Base-by-base conservation (phyloP, 1,140 invertebrate species). In the Drosophila athabasca region DNA sequence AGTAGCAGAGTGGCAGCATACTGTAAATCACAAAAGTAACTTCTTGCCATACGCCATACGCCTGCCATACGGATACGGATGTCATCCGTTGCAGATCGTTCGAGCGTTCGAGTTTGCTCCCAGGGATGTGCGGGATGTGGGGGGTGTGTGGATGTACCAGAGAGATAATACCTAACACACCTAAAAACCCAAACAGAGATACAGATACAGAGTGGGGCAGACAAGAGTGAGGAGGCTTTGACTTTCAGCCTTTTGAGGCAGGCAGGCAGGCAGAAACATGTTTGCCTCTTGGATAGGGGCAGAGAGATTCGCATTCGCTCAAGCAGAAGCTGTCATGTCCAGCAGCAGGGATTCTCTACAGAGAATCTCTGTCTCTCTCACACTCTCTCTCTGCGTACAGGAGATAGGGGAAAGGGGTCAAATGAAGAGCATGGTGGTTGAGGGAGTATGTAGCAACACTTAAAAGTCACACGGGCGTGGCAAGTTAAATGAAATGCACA, bases 261-360 rank as follows among this genome's bases (percentile, higher is more conserved):
- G 35, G 67, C 58, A 62, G 70, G 11, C 35, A 13, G 35, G 67
- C 58, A 62, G 70, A 50, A 75, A 65, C 53, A 75, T 75, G 71
- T 75, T 75, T 75, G 67, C 67, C 67, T 29, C 41, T 50, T 50
- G 59, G 73, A 88, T 88, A 88, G 83, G 83, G 83, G 83, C 83
- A 29, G 65, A 17, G 50, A 35, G 49, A 51, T 29, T 35, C 35
- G 50, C 50, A 88, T 71, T 76, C 79, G 83, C 83, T 90, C 85
- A 90, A 81, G 85, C 85, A 90, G 85, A 90, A 90, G 80, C 85
- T 90, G 85, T 90, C 85, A 90, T 90, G 85, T 90, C 85, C 85
- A 90, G 85, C 85, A 85, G 35, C 35, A 39, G 35, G 35, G 35
- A 39, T 39, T 39, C 35, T 39, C 35, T 85, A 82, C 77, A 69